Evolutionary conservation across 2,888 invertebrate species (phyloP).

Genomic region (Lycaena phlaeas): DNA sequence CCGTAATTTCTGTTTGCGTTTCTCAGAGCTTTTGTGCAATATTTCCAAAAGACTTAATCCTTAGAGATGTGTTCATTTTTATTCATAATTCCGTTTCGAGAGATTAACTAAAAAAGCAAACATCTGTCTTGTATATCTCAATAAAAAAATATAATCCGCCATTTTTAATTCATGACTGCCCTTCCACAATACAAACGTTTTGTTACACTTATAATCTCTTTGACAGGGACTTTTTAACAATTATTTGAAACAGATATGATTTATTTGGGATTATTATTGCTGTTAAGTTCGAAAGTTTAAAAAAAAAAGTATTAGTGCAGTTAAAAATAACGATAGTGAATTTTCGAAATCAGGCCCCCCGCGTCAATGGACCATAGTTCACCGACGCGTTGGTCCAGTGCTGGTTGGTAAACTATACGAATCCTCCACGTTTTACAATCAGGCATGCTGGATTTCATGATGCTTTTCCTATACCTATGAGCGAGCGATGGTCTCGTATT

Average conservation of each 20-base stretch:
- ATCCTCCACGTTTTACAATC: no score
- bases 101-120: conserved; percentile 21
- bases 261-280: conserved; percentile 6
- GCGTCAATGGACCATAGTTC: no score
- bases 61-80: conserved; percentile 8
- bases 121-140: conserved; percentile 25
- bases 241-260: conserved; percentile 6
- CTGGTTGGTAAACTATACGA: no score
- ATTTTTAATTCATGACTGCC: conserved; percentile 24
- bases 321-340: neutral
- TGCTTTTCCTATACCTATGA: no score
- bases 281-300: no score
- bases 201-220: conserved; percentile 9
- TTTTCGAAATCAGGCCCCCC: no score
- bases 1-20: conserved; percentile 3
- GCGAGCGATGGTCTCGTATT: no score
- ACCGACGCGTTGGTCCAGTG: no score
- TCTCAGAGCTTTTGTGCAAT: neutral
- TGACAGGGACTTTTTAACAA: conserved; percentile 4
- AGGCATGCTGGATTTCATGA: no score
- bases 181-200: conserved; percentile 15
- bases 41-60: conserved; percentile 5
- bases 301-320: no score
- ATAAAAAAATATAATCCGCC: conserved; percentile 23
- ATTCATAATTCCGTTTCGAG: conserved; percentile 13